Base-by-base conservation (phyloP, 2,113 vertebrate genomes). In the Tetrao urogallus region DNA sequence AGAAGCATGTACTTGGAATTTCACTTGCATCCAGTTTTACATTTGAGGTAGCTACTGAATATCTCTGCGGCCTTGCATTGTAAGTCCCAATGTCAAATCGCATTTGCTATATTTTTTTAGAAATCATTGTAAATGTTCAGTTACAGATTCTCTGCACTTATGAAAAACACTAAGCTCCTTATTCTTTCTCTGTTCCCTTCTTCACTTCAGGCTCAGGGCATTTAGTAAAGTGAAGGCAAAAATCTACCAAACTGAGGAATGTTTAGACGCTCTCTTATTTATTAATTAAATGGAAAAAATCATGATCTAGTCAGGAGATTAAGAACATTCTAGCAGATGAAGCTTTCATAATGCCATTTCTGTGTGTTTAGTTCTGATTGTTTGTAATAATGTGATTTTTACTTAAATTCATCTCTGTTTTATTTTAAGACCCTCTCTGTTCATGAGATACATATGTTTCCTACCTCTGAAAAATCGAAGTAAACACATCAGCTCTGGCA, bases 401-500 rank as follows among this genome's bases (percentile, higher is more conserved):
- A 92, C 42, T 86, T 61, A 93, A 84, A 90, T 77, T 3, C 22
- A 69, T 9, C 32, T 67, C 22, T 1, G 7, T 82, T 57, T 91
- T 72, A 66, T 94, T 86, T 92, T 74, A 91, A 86, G 69, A 84
- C 19, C 8, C 48, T 36, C 19, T 94, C 34, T 70, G 36, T 96
- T 96, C 57, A 32, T 69, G 87, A 69, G 84, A 73, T 85, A 94
- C 66, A 8, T 76, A 63, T 81, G 86, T 77, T 88, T 73, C 64
- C 52, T 86, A 43, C 43, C 32, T 86, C 50, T 88, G 85, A 95
- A 96, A 97, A 97, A 92, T 97, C 69, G 6, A 69, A 94, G 69
- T 92, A 97, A 97, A 97, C 94, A 96, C 81, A 92, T 93, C 88
- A 95, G 42, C 34, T 89, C 72, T 96, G 94, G 75, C 95, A 97